These are phyloP conservation scores for Mobula birostris DNA, from an alignment of 2,113 vertebrate species.

Conservation along the genomic window DNA sequence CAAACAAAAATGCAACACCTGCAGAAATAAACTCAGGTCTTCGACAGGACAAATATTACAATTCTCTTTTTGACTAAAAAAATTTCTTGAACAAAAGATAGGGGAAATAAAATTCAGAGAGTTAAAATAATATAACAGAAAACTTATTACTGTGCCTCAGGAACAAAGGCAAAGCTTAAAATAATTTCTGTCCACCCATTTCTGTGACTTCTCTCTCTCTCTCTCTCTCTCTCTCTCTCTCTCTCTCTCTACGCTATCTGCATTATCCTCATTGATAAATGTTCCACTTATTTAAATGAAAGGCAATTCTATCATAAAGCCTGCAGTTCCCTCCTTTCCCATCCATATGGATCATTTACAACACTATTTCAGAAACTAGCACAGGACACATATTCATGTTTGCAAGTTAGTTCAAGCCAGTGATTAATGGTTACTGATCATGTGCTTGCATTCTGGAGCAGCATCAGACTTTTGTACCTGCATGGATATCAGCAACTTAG, in stretches of 20 bases:
- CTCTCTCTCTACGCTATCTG: background rate
- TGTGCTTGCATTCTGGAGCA: background rate
- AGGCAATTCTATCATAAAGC: background rate
- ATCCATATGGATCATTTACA: background rate
- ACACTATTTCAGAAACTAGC: background rate
- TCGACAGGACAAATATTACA: background rate
- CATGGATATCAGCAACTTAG: background rate
- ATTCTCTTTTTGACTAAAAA: background rate
- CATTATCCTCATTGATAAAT: no score
- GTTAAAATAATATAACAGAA: background rate
- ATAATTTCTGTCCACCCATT: background rate
- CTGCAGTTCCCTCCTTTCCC: background rate
- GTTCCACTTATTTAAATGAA: no score
- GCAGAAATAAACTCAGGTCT: background rate
- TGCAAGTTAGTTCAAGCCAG: background rate
- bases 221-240: background rate
- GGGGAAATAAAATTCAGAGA: background rate
- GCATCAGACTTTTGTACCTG: background rate
- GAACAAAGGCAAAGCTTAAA: background rate
- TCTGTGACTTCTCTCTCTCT: background rate
- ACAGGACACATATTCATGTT: background rate
- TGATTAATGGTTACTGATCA: constrained; percentile 16
- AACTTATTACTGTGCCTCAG: background rate
- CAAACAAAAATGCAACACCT: background rate
- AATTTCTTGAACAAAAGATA: background rate